Evolutionary conservation across 2,888 invertebrate species (phyloP), one percentile per base, ranked within the genome.

Genomic region (Ophion ventricosus): DNA sequence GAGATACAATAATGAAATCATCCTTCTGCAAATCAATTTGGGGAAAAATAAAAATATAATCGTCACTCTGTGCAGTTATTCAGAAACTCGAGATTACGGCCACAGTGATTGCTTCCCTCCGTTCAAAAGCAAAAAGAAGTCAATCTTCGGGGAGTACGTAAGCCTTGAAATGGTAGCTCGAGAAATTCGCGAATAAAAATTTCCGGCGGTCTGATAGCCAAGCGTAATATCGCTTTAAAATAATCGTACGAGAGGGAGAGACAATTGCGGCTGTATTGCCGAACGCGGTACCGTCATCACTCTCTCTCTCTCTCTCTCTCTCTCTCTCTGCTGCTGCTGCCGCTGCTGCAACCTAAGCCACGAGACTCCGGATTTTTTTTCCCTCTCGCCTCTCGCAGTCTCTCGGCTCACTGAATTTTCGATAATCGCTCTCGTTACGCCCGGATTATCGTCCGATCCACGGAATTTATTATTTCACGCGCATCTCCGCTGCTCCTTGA

Each of bases 391-490:
- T 14, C 40, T 54, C 29, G 0, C 20, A 17, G 23, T 29, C n/a
- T 14, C 40, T 74, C 73, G 61, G 43, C 63, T 54, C 29, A 56
- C 23, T 75, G 56, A 35, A 75, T 66, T 76, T 64, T 76, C 75
- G n/a, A 64, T 76, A 40, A 26, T 74, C 61, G 63, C 23, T 11
- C 64, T 10, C 54, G 64, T 75, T 75, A 64, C 75, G 75, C 75
- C 43, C 17, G 56, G 75, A 75, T 75, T 75, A 64, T 54, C 54
- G 20, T 29, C 56, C 56, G 72, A 79, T 72, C 57, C 64, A 57
- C 14, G 40, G 56, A 54, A 72, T 72, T 80, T 74, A 56, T 78
- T 40, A 63, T 59, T 79, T 79, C 66, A 72, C 79, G 56, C 64
- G 35, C 40, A 78, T 70, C 70, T 63, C 70, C 78, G 78, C 49